Evolutionary conservation across 2,888 invertebrate genomes (phyloP).

Genomic region (Vesta saturnalis): DNA sequence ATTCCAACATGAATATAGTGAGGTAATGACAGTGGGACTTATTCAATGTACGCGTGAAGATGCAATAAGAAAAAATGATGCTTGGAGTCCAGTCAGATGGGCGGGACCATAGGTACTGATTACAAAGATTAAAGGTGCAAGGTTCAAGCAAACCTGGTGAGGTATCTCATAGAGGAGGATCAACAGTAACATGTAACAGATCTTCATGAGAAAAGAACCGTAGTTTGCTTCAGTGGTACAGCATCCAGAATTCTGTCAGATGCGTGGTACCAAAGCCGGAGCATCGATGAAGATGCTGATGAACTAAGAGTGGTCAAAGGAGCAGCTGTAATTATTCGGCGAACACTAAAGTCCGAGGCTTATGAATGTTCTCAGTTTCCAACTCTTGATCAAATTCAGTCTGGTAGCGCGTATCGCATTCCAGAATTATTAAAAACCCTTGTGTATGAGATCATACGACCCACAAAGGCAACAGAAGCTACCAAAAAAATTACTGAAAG

Average conservation of each 20-base stretch:
- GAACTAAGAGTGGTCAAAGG: neutral
- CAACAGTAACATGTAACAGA: neutral
- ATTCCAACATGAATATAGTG: too few species aligned
- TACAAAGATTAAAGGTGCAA: too few species aligned
- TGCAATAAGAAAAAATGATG: too few species aligned
- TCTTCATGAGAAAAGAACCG: neutral
- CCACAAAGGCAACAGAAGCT: neutral
- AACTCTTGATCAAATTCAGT: neutral
- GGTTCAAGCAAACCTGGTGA: too few species aligned
- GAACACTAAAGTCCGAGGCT: neutral
- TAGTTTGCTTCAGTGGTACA: neutral
- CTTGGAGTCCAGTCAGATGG: too few species aligned
- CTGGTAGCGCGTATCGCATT: neutral
- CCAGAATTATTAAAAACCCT: neutral
- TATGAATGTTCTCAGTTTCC: neutral
- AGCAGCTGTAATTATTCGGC: neutral
- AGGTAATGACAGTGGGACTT: too few species aligned
- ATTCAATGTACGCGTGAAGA: too few species aligned
- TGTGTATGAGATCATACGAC: too few species aligned
- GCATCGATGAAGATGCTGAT: neutral
- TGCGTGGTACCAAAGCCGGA: neutral
- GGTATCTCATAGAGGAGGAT: too few species aligned
- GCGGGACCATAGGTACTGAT: too few species aligned
- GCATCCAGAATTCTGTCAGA: neutral
- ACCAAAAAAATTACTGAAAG: neutral